phyloP scores from a whole-genome alignment of 2,888 invertebrate species.

The Scelioninae gen. 1 region DNA sequence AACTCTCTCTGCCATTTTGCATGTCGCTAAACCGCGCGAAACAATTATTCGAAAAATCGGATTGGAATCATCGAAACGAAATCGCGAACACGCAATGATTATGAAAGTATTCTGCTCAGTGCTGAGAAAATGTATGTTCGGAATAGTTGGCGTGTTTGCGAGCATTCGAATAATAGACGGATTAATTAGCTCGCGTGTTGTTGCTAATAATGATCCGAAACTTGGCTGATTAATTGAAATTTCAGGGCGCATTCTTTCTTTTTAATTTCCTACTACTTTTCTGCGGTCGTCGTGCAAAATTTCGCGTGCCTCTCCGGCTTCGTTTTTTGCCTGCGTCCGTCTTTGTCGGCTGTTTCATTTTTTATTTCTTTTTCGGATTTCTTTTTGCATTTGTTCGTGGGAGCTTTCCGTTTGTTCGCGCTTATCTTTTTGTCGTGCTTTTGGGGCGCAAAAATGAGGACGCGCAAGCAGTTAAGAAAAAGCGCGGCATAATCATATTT shows the following conservation, averaged over 20 bases:
- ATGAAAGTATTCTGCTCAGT: slow-evolving; percentile 30
- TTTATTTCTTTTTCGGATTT: slow-evolving; percentile 6
- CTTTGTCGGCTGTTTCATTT: slow-evolving; percentile 15
- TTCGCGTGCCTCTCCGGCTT: slow-evolving; percentile 13
- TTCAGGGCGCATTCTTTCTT: slow-evolving; percentile 7
- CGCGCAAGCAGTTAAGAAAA: slow-evolving; percentile 71
- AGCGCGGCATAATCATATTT: slow-evolving; percentile 77
- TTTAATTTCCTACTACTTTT: neutral
- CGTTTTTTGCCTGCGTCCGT: slow-evolving; percentile 2
- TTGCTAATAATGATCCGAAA: slow-evolving; percentile 37
- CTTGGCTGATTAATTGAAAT: slow-evolving; percentile 55
- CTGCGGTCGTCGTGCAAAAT: slow-evolving; percentile 10
- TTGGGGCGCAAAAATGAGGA: slow-evolving; percentile 52
- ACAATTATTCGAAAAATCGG: slow-evolving; percentile 18
- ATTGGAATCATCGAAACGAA: slow-evolving; percentile 24
- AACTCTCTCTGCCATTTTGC: neutral
- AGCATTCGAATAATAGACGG: slow-evolving; percentile 52
- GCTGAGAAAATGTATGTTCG: slow-evolving; percentile 44
- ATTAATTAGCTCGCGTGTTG: slow-evolving; percentile 62
- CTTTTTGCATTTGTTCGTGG: slow-evolving; percentile 32
- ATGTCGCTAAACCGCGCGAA: neutral
- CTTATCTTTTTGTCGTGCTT: slow-evolving; percentile 52
- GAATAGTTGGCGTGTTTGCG: slow-evolving; percentile 53
- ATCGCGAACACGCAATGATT: slow-evolving; percentile 26
- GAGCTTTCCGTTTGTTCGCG: slow-evolving; percentile 12